Percentiles rank a stretch among this genome's conserved stretches.
Conservation (phyloP, 2,113 vertebrate species). For the Albula goreensis region DNA sequence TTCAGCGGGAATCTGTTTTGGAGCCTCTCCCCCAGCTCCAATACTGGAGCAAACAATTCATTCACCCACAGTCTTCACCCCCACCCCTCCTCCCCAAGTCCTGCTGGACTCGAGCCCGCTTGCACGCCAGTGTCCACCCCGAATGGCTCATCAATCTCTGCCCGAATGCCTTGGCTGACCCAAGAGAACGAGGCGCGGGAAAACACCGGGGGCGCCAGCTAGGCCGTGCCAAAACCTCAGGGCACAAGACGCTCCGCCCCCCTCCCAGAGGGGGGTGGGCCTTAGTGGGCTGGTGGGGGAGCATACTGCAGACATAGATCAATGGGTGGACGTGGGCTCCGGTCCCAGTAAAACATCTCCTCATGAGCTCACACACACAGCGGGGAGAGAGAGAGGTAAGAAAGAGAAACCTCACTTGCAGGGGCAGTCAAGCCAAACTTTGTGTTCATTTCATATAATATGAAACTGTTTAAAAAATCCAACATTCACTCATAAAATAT, state of each 20-base stretch:
- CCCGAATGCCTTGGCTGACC: background rate
- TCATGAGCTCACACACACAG: background rate
- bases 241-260: background rate
- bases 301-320: background rate
- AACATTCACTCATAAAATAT: no score
- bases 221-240: background rate
- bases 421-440: background rate
- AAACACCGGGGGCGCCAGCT: background rate
- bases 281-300: no score
- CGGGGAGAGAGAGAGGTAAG: background rate
- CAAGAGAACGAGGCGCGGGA: background rate
- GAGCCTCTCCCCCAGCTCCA: background rate
- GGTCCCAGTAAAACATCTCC: constrained; percentile 16
- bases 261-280: background rate
- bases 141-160: background rate
- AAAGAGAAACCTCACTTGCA: no score
- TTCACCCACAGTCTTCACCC: background rate
- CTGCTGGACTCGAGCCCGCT: background rate
- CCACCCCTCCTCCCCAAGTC: background rate
- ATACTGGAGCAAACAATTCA: background rate
- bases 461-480: no score
- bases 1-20: background rate
- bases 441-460: background rate
- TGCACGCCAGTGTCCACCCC: background rate
- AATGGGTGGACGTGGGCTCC: background rate